Evolutionary conservation across 2,888 invertebrate species (phyloP), one percentile per base, ranked within the genome.

Genomic region (Parnassius orleans): DNA sequence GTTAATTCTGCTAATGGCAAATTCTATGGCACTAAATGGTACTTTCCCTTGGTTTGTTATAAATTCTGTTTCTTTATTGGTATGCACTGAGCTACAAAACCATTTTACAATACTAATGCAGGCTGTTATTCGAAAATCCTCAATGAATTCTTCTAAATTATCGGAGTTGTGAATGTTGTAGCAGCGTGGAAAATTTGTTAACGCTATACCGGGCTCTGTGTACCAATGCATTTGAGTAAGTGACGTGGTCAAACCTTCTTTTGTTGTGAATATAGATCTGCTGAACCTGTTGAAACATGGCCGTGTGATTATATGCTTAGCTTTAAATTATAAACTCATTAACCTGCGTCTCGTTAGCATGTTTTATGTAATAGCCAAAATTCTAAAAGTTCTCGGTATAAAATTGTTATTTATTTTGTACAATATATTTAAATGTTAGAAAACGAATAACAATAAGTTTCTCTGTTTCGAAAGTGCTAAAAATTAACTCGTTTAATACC

Each of bases 111-210:
- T 89, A 69, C 96, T 95, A 71, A 97, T 94, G 79, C 98, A 98
- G 1, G 98, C 96, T 1, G 98, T 98, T 69, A 97, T 90, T 76
- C 97, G 94, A 79, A 96, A 98, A 85, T 98, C 98, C 66, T 98
- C 97, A 65, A 96, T 92, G 77, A 97, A 97, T 64, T 96, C 95
- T 73, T 94, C 94, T 76, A 96, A 93, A 78, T 97, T 97, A 69
- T 97, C 97, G 0, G 95, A 94, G 77, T 95, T 95, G 78, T 95
- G 94, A 69, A 97, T 94, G 84, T 95, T 94, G 86, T 97, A 98
- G 80, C 97, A 97, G 44, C 98, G 93, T 0, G 98, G 98, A 81
- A 97, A 98, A 69, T 95, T 95, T 9, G 96, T 95, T 68, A 95
- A 92, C 0, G 97, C 95, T 43, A 96, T 94, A 10, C 95, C 96